Evolutionary conservation across 2,113 vertebrate genomes (phyloP).

Genomic region (Clupea harengus): DNA sequence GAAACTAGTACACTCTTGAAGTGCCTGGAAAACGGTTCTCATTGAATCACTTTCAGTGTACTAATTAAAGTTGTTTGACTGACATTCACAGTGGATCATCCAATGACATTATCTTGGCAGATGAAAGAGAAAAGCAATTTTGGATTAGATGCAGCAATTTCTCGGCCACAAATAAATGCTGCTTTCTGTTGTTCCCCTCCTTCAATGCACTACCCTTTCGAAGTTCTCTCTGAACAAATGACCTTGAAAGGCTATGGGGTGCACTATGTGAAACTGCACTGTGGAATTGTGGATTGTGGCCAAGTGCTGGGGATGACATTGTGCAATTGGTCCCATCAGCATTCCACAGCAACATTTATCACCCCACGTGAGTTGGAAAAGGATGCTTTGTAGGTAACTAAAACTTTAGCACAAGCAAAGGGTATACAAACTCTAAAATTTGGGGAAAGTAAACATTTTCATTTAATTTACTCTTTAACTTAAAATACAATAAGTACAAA

Average conservation of each 20-base stretch:
- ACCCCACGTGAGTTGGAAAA: slow-evolving; percentile 9
- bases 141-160: background rate
- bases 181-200: background rate
- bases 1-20: too few species aligned
- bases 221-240: background rate
- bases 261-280: background rate
- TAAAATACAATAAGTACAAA: background rate
- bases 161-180: background rate
- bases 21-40: background rate
- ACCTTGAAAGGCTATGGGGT: background rate
- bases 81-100: background rate
- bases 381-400: background rate
- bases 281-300: background rate
- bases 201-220: background rate
- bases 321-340: slow-evolving; percentile 9
- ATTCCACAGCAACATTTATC: background rate
- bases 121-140: background rate
- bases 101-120: slow-evolving; percentile 2
- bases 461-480: background rate
- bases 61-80: background rate
- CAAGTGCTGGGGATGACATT: slow-evolving; percentile 1
- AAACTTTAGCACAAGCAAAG: slow-evolving; percentile 11
- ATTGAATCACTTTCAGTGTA: background rate
- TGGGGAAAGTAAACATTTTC: background rate
- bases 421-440: background rate